A percentile compares a stretch with the other conserved stretches of the same genome.
These are phyloP conservation scores for Eristalis pertinax DNA, from an alignment of 2,888 invertebrate species.

Conservation along the genomic window DNA sequence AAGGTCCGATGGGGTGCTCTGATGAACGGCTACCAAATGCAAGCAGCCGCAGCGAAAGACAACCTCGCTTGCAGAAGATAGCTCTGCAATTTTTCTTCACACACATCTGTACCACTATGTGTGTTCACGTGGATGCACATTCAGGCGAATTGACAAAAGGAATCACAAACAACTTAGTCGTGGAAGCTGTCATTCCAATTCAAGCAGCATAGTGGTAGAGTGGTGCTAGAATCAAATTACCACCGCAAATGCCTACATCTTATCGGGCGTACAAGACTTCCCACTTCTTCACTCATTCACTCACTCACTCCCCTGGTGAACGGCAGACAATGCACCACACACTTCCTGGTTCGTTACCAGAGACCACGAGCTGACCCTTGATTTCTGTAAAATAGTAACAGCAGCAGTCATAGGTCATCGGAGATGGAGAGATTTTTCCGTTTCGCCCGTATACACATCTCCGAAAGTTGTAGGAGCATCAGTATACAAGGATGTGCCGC, in stretches of 20 bases:
- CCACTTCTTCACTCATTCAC: background rate
- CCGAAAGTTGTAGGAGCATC: slow-evolving; percentile 50
- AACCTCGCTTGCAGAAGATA: slow-evolving; percentile 37
- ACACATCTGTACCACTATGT: background rate
- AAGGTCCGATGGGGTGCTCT: slow-evolving; percentile 36
- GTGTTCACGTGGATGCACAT: background rate
- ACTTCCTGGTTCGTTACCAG: slow-evolving; percentile 70
- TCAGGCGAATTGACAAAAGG: slow-evolving; percentile 47
- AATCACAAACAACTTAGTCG: slow-evolving; percentile 59
- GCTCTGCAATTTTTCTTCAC: slow-evolving; percentile 33
- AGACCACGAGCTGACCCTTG: slow-evolving; percentile 72
- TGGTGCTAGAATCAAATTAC: slow-evolving; percentile 66
- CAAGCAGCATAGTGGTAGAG: slow-evolving; percentile 8
- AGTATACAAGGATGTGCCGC: slow-evolving; percentile 49
- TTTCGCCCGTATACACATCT: slow-evolving; percentile 35
- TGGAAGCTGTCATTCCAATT: slow-evolving; percentile 57
- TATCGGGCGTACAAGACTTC: slow-evolving; percentile 57
- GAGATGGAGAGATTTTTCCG: slow-evolving; percentile 61
- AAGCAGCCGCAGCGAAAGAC: background rate
- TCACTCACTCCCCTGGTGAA: background rate
- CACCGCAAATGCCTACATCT: slow-evolving; percentile 67
- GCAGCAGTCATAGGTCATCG: slow-evolving; percentile 70
- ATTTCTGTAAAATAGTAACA: slow-evolving; percentile 68
- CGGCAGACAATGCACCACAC: slow-evolving; percentile 37
- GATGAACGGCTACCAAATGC: slow-evolving; percentile 41